phyloP scores from a whole-genome alignment of 2,113 vertebrate species.

The Pelobates fuscus region DNA sequence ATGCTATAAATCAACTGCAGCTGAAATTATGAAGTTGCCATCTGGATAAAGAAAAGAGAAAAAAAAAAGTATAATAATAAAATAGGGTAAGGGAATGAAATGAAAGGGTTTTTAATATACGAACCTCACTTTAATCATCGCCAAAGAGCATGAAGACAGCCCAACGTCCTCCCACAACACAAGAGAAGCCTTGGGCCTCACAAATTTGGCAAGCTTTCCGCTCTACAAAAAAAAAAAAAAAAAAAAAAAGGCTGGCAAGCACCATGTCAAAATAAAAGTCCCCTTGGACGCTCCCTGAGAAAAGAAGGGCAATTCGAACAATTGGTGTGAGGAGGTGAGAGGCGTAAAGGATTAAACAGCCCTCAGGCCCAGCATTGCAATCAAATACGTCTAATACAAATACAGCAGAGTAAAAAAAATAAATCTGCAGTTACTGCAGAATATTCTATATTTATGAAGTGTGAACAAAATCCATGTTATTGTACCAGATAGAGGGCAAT shows the following conservation, averaged over 20 bases:
- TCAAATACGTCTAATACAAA: no score
- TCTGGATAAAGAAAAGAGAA: constrained; percentile 67
- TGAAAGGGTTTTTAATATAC: constrained; percentile 63
- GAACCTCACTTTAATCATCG: constrained; percentile 77
- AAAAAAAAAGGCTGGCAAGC: constrained; percentile 8
- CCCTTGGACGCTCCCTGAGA: constrained; percentile 13
- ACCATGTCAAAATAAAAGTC: constrained; percentile 70
- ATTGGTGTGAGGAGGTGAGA: neutral
- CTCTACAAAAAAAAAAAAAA: constrained; percentile 15
- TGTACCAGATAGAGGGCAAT: no score
- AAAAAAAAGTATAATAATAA: constrained; percentile 3
- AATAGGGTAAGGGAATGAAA: constrained; percentile 59
- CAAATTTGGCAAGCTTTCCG: constrained; percentile 62
- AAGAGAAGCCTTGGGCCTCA: constrained; percentile 71
- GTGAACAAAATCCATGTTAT: no score
- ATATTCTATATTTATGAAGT: no score
- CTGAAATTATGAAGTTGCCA: constrained; percentile 65
- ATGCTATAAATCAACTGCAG: constrained; percentile 64
- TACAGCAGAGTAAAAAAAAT: no score
- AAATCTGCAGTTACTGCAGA: no score
- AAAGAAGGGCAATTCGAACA: constrained; percentile 5
- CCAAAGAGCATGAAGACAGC: constrained; percentile 74
- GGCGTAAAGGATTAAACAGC: neutral
- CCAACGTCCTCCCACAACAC: constrained; percentile 77
- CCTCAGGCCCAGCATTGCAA: no score